phyloP scores from a whole-genome alignment of 1,140 invertebrate genomes.

The Drosophila auraria region DNA sequence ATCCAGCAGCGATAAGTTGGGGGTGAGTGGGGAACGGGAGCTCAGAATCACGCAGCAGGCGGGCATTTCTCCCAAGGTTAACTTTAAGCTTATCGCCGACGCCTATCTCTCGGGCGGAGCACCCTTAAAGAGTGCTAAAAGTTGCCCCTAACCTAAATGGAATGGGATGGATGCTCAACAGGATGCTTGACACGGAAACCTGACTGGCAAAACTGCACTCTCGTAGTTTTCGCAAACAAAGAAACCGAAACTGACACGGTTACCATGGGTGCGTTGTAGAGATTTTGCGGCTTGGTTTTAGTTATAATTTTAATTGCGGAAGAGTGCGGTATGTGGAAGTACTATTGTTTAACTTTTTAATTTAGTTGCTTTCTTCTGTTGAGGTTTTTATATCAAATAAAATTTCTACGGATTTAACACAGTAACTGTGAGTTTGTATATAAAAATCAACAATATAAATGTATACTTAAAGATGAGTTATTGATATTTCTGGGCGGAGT shows the following conservation, averaged over 20 bases:
- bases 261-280: constrained; percentile 13
- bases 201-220: constrained; percentile 29
- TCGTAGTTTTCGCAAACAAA: constrained; percentile 15
- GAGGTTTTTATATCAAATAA: background rate
- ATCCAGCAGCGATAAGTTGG: constrained; percentile 38
- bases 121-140: constrained; percentile 38
- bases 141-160: constrained; percentile 46
- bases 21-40: constrained; percentile 48
- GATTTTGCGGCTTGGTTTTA: constrained; percentile 11
- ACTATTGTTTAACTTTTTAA: background rate
- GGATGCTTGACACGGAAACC: constrained; percentile 63
- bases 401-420: background rate
- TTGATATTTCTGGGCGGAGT: too few relatives aligned
- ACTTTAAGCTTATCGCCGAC: constrained; percentile 26
- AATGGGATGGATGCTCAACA: constrained; percentile 55
- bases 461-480: too few relatives aligned
- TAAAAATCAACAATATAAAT: too few relatives aligned
- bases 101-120: constrained; percentile 12
- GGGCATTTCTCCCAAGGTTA: constrained; percentile 42
- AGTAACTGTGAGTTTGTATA: too few relatives aligned
- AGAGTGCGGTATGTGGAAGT: background rate
- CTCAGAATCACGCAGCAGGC: constrained; percentile 31
- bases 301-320: constrained; percentile 6
- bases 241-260: constrained; percentile 16
- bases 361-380: background rate